Base-by-base conservation (phyloP, 2,797 vertebrate genomes). In the Acanthornis magna region DNA sequence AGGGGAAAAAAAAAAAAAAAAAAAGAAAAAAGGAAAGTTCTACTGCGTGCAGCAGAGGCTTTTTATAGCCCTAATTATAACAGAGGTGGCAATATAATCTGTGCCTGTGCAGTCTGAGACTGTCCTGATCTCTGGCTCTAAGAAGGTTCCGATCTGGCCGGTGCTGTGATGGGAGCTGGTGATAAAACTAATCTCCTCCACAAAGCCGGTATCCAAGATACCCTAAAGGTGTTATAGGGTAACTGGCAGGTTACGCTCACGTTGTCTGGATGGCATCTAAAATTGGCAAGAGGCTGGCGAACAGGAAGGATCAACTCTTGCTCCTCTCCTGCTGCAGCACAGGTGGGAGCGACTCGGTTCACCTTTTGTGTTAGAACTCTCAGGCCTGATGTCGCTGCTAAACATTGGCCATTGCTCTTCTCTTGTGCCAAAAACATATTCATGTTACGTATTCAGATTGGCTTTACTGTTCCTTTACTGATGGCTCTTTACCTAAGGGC, bases 111-210 rank as follows among this genome's bases (percentile, higher is more conserved):
- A 66, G 57, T 60, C 54, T 76, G 65, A 78, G 62, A 18, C 42
- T 61, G 61, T 77, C 87, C 73, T 62, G 78, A 60, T 91, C 85
- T 85, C 70, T 47, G 43, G 48, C 80, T 71, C 82, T 74, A 61
- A 95, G 77, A 75, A 76, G 34, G 50, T 14, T 92, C 60, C 45
- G 66, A 77, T 86, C 68, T 84, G 68, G 50, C 23, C 1, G 42
- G 60, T n/a, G 54, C 68, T 77, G 82, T 74, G 89, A 95, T 83
- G 40, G 73, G 60, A 93, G 57, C 14, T 62, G 32, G 42, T 45
- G 93, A 94, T 89, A 86, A 88, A 88, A 45, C 53, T 94, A 86
- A 95, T 94, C 89, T 73, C 63, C 63, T 74, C 54, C 87, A 78
- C 61, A 95, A 89, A 93, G 65, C 66, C 4, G 2, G 66, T 87